Percentiles rank a stretch among this genome's conserved stretches.
Evolutionary conservation across 2,797 vertebrate species (phyloP).

Genomic region (Propithecus perrieri): DNA sequence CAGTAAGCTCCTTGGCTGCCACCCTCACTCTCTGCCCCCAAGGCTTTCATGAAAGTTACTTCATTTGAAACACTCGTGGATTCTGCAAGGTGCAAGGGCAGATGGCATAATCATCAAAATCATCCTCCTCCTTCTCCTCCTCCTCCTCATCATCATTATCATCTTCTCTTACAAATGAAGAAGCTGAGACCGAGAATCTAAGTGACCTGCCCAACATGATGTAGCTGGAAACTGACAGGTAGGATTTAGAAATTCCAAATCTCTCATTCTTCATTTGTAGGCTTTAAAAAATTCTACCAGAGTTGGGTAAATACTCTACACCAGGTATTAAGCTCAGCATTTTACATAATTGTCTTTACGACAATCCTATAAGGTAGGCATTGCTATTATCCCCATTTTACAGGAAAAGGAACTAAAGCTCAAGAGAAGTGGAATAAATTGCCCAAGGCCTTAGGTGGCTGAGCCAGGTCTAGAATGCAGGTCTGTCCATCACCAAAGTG

Average conservation of each 20-base stretch:
- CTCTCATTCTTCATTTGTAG: background rate
- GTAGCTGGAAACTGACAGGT: background rate
- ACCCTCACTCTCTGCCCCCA: background rate
- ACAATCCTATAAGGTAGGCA: background rate
- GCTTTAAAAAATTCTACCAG: background rate
- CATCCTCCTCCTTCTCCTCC: no score
- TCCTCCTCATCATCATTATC: no score
- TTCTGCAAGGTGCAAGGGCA: background rate
- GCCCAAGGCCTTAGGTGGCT: background rate
- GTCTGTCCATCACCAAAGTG: background rate
- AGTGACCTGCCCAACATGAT: background rate
- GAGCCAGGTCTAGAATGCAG: background rate
- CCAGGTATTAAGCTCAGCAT: background rate
- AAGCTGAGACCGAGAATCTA: background rate
- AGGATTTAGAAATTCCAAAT: background rate
- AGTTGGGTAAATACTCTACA: background rate
- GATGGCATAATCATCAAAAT: no score
- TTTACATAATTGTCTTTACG: background rate
- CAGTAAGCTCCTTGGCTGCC: background rate
- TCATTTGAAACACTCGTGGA: background rate
- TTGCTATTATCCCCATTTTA: background rate
- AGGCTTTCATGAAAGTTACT: background rate
- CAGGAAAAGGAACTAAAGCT: background rate
- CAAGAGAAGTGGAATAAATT: background rate
- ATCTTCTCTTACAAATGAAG: background rate